Base-by-base conservation (phyloP, 1,140 invertebrate species). In the Achatina immaculata region DNA sequence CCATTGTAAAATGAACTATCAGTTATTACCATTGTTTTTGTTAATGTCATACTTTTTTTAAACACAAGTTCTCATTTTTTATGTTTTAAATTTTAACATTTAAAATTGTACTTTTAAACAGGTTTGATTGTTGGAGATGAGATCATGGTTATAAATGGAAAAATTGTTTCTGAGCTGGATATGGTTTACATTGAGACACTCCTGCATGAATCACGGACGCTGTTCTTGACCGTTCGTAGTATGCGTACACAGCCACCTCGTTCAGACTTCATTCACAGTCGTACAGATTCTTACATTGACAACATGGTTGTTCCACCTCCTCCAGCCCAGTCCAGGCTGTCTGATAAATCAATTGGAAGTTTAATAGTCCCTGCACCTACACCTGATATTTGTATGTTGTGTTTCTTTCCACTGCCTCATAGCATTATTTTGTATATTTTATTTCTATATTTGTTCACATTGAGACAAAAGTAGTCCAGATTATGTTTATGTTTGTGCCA, bases 131-230 rank as follows among this genome's bases (percentile, higher is more conserved):
- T 98, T 92, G 95, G 96, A 85, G 98, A 99, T 92, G 97, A 99
- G 92, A 98, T 99, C 90, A 97, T 99, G 94, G 97, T 99, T 86
- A 98, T 99, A 91, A 99, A 99, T 92, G 96, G 97, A 83, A 96
- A 97, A 82, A 96, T 99, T 88, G 97, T 99, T 65, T 97, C 96
- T 83, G 97, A 99, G 92, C 93, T 99, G 92, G 97, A 99, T 93
- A 99, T 99, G 97, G 99, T 99, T 95, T 99, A 98, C 93, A 94
- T 99, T 88, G 98, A 99, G 91, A 91, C 90, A 95, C 95, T 98
- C 48, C 93, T 99, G 80, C 96, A 98, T 92, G 97, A 99, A 91
- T 97, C 98, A 89, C 93, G 96, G 48, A 95, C 96, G 40, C 93
- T 99, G n/a, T 97, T 96, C 92, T 96, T 99, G 94, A 99, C 98